Base-by-base conservation (phyloP, 2,113 vertebrate genomes). In the Micromys minutus region DNA sequence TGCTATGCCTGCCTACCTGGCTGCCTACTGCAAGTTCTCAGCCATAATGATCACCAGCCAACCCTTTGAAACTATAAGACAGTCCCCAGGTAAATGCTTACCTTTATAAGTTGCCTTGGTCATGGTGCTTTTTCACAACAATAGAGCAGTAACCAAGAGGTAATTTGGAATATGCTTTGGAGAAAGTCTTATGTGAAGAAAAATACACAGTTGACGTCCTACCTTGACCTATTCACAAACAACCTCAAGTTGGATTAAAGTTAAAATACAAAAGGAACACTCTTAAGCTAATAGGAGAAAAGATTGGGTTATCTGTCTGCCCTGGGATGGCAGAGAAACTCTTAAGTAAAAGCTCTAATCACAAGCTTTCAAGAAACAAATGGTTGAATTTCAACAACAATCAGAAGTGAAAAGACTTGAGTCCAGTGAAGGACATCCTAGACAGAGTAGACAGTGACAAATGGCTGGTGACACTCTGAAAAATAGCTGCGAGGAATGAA, bases 231-330 rank as follows among this genome's bases (percentile, higher is more conserved):
- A 67, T 55, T 89, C 42, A 65, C n/a, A 89, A 91, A 74, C 76
- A 16, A 8, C 17, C 71, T 92, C 63, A 39, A 89, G 90, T 88
- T 47, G 83, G 13, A 91, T 88, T 45, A 21, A 75, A 45, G 47
- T 80, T 22, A 55, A 79, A 77, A 55, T 67, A 24, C 21, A 36
- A 85, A 91, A 91, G 65, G 69, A 76, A 89, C 79, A 22, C 84
- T 63, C 6, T 77, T 69, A 85, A 93, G 17, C 16, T 63, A 92
- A 69, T 11, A 16, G 59, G 59, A 79, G 93, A 92, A 92, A 93
- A 89, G 39, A 61, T 13, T 72, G 61, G 16, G 39, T 45, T 84
- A 72, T 34, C 59, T 71, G 10, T 69, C 47, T 89, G 19, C 69
- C 84, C 26, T 63, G 42, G 13, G 47, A 57, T 34, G 11, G n/a